Evolutionary conservation across 2,797 vertebrate genomes (phyloP).

Genomic region (Helarctos malayanus): DNA sequence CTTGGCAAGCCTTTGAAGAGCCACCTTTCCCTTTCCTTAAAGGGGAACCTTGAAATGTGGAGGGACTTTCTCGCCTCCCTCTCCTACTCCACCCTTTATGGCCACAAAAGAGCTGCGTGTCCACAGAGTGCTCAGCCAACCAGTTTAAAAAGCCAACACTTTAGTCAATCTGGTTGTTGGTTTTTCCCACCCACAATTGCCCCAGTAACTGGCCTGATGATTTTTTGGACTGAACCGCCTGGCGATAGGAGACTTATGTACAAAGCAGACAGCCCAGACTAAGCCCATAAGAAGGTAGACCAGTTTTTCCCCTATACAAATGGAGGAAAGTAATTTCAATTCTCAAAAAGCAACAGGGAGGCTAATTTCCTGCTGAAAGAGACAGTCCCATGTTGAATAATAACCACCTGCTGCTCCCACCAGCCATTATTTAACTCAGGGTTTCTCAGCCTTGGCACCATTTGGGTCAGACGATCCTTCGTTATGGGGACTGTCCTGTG

Average conservation of each 20-base stretch:
- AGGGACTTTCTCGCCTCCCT: neutral
- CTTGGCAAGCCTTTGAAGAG: neutral
- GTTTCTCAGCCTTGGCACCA: neutral
- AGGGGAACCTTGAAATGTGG: neutral
- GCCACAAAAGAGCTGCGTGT: neutral
- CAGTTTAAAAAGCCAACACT: neutral
- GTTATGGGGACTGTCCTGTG: neutral
- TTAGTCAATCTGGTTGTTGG: neutral
- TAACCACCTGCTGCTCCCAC: conserved; percentile 74
- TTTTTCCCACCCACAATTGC: neutral
- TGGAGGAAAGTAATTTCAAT: conserved; percentile 80
- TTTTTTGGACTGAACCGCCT: neutral
- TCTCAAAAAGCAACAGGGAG: conserved; percentile 84
- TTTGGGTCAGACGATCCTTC: neutral
- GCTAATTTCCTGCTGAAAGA: conserved; percentile 84
- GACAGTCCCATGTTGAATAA: conserved; percentile 83
- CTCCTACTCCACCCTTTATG: neutral
- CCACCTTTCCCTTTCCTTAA: conserved; percentile 18
- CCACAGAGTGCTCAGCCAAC: neutral
- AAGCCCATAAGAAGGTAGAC: conserved; percentile 64
- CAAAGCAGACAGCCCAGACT: neutral
- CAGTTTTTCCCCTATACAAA: conserved; percentile 68
- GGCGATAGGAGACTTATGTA: neutral
- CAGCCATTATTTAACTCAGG: neutral
- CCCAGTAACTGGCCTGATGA: neutral